Evolutionary conservation across 2,888 invertebrate species (phyloP).

Genomic region (Drosophila kuntzei): DNA sequence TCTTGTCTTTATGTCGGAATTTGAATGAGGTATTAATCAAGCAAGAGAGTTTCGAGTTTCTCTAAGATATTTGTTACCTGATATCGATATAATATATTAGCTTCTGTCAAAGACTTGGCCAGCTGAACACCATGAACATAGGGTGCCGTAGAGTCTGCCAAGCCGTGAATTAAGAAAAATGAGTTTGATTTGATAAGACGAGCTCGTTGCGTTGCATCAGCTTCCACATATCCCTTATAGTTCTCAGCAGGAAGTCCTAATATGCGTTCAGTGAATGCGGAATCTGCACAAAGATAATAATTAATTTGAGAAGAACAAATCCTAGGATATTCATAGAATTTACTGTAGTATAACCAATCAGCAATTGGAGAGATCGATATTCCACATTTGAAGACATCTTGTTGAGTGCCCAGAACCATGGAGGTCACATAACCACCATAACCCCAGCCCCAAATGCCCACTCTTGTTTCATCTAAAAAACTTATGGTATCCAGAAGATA

Average conservation of each 20-base stretch:
- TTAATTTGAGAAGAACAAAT: not conserved
- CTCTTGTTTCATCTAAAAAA: conserved; percentile 94
- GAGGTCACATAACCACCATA: conserved; percentile 97
- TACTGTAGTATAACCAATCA: conserved; percentile 98
- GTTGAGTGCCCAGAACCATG: conserved; percentile 94
- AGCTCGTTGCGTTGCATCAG: conserved; percentile 95
- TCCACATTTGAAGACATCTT: conserved; percentile 95
- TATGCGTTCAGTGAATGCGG: conserved; percentile 97
- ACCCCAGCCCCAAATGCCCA: conserved; percentile 98
- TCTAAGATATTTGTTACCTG: conserved; percentile 88
- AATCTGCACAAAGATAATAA: conserved; percentile 88
- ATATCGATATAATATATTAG: conserved; percentile 95
- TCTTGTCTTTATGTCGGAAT: too few species aligned
- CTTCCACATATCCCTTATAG: conserved; percentile 95
- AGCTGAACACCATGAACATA: conserved; percentile 96
- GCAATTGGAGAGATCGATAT: conserved; percentile 97
- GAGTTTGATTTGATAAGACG: conserved; percentile 94
- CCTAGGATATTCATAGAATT: conserved; percentile 79
- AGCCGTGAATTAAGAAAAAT: conserved; percentile 95
- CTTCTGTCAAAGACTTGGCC: conserved; percentile 94
- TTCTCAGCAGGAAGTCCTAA: conserved; percentile 95
- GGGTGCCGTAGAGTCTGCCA: conserved; percentile 96
- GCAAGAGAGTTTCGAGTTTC: not conserved
- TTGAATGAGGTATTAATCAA: too few species aligned
- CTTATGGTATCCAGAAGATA: conserved; percentile 92